Evolutionary conservation across 1,140 invertebrate genomes (phyloP).

Genomic region (Bombyx mori): DNA sequence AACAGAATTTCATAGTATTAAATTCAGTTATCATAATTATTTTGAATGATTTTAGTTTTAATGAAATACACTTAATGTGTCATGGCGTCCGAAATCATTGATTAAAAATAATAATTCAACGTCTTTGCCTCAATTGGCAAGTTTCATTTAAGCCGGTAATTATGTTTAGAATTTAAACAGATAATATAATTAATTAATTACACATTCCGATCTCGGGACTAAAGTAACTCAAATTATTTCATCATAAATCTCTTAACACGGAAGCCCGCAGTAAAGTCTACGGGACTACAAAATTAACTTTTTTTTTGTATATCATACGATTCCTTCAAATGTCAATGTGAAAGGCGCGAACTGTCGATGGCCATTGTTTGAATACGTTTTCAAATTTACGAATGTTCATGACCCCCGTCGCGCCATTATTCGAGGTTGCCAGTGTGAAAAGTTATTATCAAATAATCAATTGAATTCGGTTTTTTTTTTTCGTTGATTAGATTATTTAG

Average conservation of each 20-base stretch:
- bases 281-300: background rate
- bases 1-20: no score
- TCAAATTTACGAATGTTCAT: conserved; percentile 45
- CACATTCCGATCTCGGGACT: no score
- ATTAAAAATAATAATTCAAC: no score
- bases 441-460: conserved; percentile 38
- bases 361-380: conserved; percentile 53
- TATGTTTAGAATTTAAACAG: no score
- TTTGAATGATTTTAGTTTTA: no score
- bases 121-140: no score
- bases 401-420: conserved; percentile 55
- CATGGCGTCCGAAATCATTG: no score
- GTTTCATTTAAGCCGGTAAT: no score
- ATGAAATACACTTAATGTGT: no score
- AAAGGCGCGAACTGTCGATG: conserved; percentile 52
- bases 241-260: conserved; percentile 37
- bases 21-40: no score
- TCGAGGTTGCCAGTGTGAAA: conserved; percentile 52
- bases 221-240: conserved; percentile 8
- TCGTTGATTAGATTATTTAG: conserved; percentile 14
- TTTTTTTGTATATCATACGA: conserved; percentile 6
- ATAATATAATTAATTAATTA: no score
- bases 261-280: conserved; percentile 34
- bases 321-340: conserved; percentile 47
- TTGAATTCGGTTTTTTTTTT: conserved; percentile 38